Evolutionary conservation across 1,140 invertebrate genomes (phyloP).

Genomic region (Hestina assimilis): DNA sequence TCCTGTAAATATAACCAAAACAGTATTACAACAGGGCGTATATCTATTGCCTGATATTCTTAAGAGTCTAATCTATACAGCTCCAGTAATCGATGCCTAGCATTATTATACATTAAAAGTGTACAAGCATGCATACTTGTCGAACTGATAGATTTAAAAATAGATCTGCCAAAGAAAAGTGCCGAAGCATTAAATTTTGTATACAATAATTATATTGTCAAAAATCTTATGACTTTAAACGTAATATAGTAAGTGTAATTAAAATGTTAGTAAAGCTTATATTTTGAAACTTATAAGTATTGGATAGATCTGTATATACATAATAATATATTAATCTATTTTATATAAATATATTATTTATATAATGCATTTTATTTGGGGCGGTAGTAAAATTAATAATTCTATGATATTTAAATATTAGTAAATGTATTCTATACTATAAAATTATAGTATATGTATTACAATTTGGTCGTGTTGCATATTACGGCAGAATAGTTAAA

Average conservation of each 20-base stretch:
- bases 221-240: constrained; percentile 9
- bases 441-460: constrained; percentile 42
- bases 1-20: constrained; percentile 85
- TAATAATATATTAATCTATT: too few relatives aligned
- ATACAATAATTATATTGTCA: constrained; percentile 52
- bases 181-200: constrained; percentile 65
- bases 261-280: constrained; percentile 39
- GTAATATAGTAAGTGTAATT: constrained; percentile 6
- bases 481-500: constrained; percentile 34
- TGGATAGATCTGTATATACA: neutral
- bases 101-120: constrained; percentile 58
- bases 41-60: neutral
- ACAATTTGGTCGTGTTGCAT: constrained; percentile 74
- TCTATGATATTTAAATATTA: constrained; percentile 15
- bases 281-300: neutral
- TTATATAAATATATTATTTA: neutral
- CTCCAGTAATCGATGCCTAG: constrained; percentile 34
- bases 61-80: constrained; percentile 31
- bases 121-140: constrained; percentile 69
- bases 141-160: constrained; percentile 54
- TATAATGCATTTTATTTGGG: neutral
- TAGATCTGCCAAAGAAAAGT: constrained; percentile 69
- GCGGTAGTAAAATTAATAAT: constrained; percentile 7
- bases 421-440: constrained; percentile 23
- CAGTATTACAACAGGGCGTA: constrained; percentile 16